These are phyloP conservation scores for Hafferia zeledoni DNA, from an alignment of 2,797 vertebrate species.

Conservation along the genomic window DNA sequence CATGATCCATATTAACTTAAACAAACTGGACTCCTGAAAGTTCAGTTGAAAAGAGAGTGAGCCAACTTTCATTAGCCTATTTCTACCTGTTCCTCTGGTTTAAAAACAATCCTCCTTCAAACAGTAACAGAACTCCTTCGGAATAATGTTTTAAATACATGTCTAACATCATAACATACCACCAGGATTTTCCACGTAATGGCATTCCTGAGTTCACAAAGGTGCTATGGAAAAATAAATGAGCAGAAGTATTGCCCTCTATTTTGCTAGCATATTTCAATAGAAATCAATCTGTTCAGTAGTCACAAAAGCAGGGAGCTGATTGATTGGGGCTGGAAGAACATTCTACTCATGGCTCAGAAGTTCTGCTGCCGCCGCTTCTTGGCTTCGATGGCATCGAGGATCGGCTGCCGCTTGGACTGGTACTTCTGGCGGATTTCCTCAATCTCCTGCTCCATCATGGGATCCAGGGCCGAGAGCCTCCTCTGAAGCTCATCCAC, in stretches of 20 bases:
- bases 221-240: slow-evolving; percentile 68
- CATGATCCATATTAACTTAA: slow-evolving; percentile 23
- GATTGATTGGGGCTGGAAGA: slow-evolving; percentile 46
- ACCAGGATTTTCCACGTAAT: slow-evolving; percentile 32
- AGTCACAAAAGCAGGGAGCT: slow-evolving; percentile 24
- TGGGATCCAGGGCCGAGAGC: slow-evolving; percentile 89
- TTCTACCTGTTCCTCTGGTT: slow-evolving; percentile 41
- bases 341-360: slow-evolving; percentile 70
- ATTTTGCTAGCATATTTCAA: slow-evolving; percentile 30
- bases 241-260: slow-evolving; percentile 57
- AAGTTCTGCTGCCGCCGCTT: slow-evolving; percentile 91
- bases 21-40: slow-evolving; percentile 42
- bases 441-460: slow-evolving; percentile 98
- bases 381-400: slow-evolving; percentile 95
- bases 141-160: background rate
- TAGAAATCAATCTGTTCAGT: slow-evolving; percentile 31
- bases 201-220: slow-evolving; percentile 76
- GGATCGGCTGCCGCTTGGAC: slow-evolving; percentile 92
- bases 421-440: slow-evolving; percentile 95
- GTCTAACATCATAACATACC: slow-evolving; percentile 22
- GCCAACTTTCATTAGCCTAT: slow-evolving; percentile 35
- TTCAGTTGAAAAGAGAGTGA: slow-evolving; percentile 45
- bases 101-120: slow-evolving; percentile 60
- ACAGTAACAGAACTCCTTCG: slow-evolving; percentile 41
- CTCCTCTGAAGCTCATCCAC: slow-evolving; percentile 89